Conservation (phyloP, 2,888 invertebrate genomes). For the Epistrophe grossulariae region DNA sequence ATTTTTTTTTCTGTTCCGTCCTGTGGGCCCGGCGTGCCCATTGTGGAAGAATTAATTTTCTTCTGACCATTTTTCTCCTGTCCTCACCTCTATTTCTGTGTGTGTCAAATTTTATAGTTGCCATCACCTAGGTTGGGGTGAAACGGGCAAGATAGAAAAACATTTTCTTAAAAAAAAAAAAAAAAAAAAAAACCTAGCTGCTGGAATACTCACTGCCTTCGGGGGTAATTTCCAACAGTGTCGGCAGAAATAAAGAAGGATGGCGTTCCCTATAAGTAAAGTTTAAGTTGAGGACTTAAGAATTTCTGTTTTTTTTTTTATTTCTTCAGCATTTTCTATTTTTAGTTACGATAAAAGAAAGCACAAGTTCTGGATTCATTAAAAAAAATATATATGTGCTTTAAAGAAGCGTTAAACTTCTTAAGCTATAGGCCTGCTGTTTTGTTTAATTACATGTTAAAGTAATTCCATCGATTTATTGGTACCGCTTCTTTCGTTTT, state of each 20-base stretch:
- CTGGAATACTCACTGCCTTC: constrained; percentile 24
- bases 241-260: constrained; percentile 52
- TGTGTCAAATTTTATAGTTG: background rate
- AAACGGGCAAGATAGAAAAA: background rate
- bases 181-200: background rate
- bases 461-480: too few species aligned
- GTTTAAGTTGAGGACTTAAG: constrained; percentile 66
- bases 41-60: constrained; percentile 77
- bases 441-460: too few species aligned
- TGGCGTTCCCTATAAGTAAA: constrained; percentile 62
- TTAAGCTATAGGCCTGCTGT: too few species aligned
- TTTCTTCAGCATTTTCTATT: constrained; percentile 1
- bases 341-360: background rate
- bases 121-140: constrained; percentile 17
- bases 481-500: too few species aligned
- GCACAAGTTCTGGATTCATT: background rate
- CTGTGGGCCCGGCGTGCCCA: constrained; percentile 16
- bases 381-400: background rate
- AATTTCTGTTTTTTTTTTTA: constrained; percentile 7
- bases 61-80: constrained; percentile 77
- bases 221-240: constrained; percentile 56
- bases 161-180: background rate
- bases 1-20: background rate
- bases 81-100: constrained; percentile 17
- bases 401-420: too few species aligned